Percentiles rank a stretch among this genome's conserved stretches.
phyloP scores from a whole-genome alignment of 2,113 vertebrate genomes.

The Chamaea fasciata region DNA sequence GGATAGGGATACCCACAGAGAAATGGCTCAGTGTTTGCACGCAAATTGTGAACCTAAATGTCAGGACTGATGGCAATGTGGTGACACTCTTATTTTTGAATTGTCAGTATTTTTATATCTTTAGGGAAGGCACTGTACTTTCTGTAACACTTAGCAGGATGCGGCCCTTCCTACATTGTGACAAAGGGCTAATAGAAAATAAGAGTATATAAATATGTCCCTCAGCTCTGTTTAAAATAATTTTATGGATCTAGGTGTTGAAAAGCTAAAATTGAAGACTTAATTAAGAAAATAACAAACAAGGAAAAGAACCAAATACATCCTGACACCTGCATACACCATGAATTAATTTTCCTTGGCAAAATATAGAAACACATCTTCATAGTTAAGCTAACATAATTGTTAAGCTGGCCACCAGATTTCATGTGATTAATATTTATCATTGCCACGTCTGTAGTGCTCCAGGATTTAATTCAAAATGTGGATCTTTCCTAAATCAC shows the following conservation, averaged over 20 bases:
- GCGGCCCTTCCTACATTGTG: background rate
- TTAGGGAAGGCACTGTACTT: background rate
- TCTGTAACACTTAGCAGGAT: background rate
- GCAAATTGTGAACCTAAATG: background rate
- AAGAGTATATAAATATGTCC: background rate
- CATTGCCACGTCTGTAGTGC: constrained; percentile 19
- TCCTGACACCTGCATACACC: background rate
- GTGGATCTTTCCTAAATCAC: constrained; percentile 53
- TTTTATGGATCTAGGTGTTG: constrained; percentile 54
- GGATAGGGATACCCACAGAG: background rate
- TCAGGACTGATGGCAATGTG: background rate
- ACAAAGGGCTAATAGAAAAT: constrained; percentile 32
- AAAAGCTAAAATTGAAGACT: constrained; percentile 52
- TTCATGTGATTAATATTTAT: constrained; percentile 58
- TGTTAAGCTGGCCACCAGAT: constrained; percentile 52
- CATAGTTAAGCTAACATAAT: constrained; percentile 9
- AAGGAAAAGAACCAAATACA: constrained; percentile 5
- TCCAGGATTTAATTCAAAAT: constrained; percentile 59
- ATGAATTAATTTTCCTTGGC: background rate
- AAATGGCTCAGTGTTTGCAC: background rate
- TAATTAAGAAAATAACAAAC: constrained; percentile 57
- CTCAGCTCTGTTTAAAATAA: constrained; percentile 27
- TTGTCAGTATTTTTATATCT: background rate
- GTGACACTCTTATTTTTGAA: background rate
- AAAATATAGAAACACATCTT: background rate